Evolutionary conservation across 1,140 invertebrate genomes (phyloP), one percentile per base, ranked within the genome.

Genomic region (Oscheius sp.): DNA sequence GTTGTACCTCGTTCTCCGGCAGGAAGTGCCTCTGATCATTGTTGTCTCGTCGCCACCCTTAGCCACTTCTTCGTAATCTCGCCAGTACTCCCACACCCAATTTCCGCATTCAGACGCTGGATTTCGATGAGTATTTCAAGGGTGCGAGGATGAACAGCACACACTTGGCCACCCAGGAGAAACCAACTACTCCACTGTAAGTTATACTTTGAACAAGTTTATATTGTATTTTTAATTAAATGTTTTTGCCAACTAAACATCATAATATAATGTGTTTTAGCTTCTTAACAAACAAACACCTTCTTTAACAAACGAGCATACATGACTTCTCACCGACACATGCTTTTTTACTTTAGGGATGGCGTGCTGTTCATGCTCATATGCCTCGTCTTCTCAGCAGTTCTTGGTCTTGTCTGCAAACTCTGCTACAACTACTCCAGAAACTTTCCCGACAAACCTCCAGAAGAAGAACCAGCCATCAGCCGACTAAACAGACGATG

Each of bases 281-380:
- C n/a, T n/a, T n/a, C n/a, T n/a, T n/a, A n/a, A n/a, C n/a, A n/a
- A n/a, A n/a, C n/a, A n/a, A n/a, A n/a, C n/a, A n/a, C n/a, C n/a
- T n/a, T n/a, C n/a, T n/a, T n/a, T n/a, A n/a, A n/a, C n/a, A n/a
- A n/a, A n/a, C n/a, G n/a, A n/a, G n/a, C n/a, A n/a, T n/a, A n/a
- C n/a, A n/a, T n/a, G n/a, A n/a, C n/a, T n/a, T n/a, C n/a, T n/a
- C n/a, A n/a, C n/a, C n/a, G n/a, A n/a, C n/a, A n/a, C n/a, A n/a
- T n/a, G n/a, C n/a, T n/a, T n/a, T n/a, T n/a, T n/a, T 42, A n/a
- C 38, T 55, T 55, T 55, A 55, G 49, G 7, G 49, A 55, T 55
- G 49, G 49, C 23, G 49, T 55, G 7, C 49, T 55, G 49, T 55
- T 55, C 23, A 55, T 55, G 49, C 7, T 55, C 7, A 55, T 55